A percentile compares a stretch with the other conserved stretches of the same genome.
These are phyloP conservation scores for Semibalanus balanoides DNA, from an alignment of 1,140 invertebrate genomes.

Conservation along the genomic window DNA sequence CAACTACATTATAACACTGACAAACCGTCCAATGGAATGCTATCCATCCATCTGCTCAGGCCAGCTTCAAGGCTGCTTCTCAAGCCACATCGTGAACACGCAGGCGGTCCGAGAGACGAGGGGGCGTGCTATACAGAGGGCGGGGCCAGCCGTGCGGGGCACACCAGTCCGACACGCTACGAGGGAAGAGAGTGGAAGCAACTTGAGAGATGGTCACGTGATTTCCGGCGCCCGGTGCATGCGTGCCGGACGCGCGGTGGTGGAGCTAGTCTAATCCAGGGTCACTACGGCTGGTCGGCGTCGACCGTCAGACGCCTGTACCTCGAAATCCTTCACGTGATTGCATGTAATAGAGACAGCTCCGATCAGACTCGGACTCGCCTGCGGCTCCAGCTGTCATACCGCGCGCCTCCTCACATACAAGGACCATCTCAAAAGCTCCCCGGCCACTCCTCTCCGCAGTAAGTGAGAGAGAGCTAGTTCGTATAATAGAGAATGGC, in stretches of 20 bases:
- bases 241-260: neutral
- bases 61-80: no score
- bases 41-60: no score
- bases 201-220: conserved; percentile 1
- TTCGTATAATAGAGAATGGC: neutral
- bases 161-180: neutral
- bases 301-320: neutral
- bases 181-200: conserved; percentile 1
- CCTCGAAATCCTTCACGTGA: neutral
- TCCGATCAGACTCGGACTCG: neutral
- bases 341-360: neutral
- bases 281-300: neutral
- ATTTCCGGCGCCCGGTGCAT: neutral
- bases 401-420: conserved; percentile 4
- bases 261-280: neutral
- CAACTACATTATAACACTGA: no score
- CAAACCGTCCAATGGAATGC: no score
- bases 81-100: no score
- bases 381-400: no score
- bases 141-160: neutral
- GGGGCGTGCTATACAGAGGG: neutral
- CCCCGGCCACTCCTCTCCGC: neutral
- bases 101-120: no score
- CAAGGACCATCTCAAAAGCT: conserved; percentile 22
- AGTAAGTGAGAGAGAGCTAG: neutral